phyloP scores from a whole-genome alignment of 2,797 vertebrate genomes.

The Tadarida brasiliensis region DNA sequence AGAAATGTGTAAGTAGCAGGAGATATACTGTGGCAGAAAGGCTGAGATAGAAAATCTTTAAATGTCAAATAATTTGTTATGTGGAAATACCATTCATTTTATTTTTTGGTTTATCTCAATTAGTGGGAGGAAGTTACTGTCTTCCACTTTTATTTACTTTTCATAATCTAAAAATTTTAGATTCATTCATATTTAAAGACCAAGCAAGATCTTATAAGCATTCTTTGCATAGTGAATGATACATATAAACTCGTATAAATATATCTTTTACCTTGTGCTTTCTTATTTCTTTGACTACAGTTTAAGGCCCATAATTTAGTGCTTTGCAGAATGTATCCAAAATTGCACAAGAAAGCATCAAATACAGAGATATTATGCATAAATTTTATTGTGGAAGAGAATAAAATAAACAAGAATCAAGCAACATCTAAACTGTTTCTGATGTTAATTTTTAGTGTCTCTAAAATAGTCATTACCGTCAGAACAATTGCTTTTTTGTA shows the following conservation, averaged over 20 bases:
- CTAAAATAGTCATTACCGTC: neutral
- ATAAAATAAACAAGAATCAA: slow-evolving; percentile 44
- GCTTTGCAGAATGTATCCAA: neutral
- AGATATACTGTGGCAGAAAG: neutral
- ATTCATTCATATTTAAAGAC: neutral
- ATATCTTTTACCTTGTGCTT: neutral
- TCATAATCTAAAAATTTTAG: neutral
- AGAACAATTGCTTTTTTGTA: slow-evolving; percentile 26
- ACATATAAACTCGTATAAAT: neutral
- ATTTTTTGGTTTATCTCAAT: neutral
- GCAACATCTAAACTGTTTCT: slow-evolving; percentile 40
- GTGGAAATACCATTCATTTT: neutral
- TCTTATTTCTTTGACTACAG: neutral
- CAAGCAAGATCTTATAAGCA: neutral
- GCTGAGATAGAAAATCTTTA: neutral
- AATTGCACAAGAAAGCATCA: neutral
- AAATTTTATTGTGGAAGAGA: neutral
- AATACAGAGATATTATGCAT: neutral
- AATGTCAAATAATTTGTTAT: neutral
- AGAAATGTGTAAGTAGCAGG: neutral
- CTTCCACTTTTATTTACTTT: neutral
- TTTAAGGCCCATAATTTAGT: neutral
- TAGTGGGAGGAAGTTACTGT: neutral
- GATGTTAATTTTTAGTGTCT: slow-evolving; percentile 42
- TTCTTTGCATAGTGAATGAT: neutral